Base-by-base conservation (phyloP, 2,797 vertebrate genomes). In the Gymnothorax reevesii region DNA sequence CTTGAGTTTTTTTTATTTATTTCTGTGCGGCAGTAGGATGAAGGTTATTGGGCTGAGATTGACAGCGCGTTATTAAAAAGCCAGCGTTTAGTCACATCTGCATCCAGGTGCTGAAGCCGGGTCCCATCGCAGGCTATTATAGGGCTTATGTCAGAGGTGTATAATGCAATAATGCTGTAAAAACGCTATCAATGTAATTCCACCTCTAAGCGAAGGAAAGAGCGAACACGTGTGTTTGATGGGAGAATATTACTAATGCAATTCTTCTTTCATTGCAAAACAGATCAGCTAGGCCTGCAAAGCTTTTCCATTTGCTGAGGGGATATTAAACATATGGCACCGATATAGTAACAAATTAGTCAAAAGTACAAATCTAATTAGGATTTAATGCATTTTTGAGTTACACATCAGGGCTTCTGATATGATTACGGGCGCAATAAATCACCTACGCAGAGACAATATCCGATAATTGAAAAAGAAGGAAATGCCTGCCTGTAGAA, bases 361-460 rank as follows among this genome's bases (percentile, higher is more conserved):
- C 92, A 91, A 93, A 94, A 91, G 93, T 93, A 92, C 93, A 94
- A 94, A 94, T 93, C 91, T 94, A 94, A 95, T 96, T 94, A 94
- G 92, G 93, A 94, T 93, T 93, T 94, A 94, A 96, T 95, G 92
- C 92, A 89, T 92, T 93, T 94, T 93, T 91, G 94, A 91, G 90
- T 89, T 91, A 89, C 92, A 90, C 92, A 94, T 94, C 93, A 93
- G 92, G 92, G 93, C 90, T 86, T 93, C 91, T 89, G 91, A 92
- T 89, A 85, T 60, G 90, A 92, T 94, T 92, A 92, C 88, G 87
- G 91, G 90, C 87, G 89, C 88, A 88, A 94, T 95, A 92, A 92
- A 95, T 95, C 92, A 94, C 91, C 84, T 84, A 87, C 64, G 83
- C 4, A 49, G 86, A 64, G 57, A 86, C 86, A 84, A 27, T 59